Conservation (phyloP, 1,140 invertebrate species). For the Dendrolimus punctatus region DNA sequence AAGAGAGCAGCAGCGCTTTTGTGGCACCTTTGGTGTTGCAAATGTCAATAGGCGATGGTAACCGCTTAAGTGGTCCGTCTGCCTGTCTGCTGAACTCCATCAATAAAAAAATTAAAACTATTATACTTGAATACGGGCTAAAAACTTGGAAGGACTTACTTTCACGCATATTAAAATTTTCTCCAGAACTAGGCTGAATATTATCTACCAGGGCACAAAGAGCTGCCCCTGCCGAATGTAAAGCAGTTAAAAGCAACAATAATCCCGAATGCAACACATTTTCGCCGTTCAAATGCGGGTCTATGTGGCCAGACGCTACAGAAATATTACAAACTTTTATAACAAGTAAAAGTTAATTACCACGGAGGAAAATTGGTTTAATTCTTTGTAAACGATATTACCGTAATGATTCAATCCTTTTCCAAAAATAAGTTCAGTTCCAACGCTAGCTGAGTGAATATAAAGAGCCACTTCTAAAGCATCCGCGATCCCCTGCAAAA, state of each 20-base stretch:
- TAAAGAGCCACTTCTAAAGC: conserved; percentile 51
- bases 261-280: conserved; percentile 52
- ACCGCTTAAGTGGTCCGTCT: no score
- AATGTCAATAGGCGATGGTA: no score
- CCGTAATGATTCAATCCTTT: conserved; percentile 59
- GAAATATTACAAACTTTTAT: conserved; percentile 6
- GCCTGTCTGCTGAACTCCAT: no score
- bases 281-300: conserved; percentile 41
- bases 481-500: conserved; percentile 37
- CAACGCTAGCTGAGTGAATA: conserved; percentile 46
- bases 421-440: conserved; percentile 55
- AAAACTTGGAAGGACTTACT: conserved; percentile 25
- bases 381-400: conserved; percentile 12
- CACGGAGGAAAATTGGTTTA: neutral
- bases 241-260: conserved; percentile 27
- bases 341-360: neutral
- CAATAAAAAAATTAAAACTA: no score
- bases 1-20: no score
- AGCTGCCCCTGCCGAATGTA: conserved; percentile 34
- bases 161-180: conserved; percentile 33
- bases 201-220: conserved; percentile 49
- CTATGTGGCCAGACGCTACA: conserved; percentile 57
- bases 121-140: no score
- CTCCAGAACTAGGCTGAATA: conserved; percentile 26
- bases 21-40: no score